Evolutionary conservation across 2,888 invertebrate species (phyloP), one percentile per base, ranked within the genome.

Genomic region (Caenorhabditis angaria): DNA sequence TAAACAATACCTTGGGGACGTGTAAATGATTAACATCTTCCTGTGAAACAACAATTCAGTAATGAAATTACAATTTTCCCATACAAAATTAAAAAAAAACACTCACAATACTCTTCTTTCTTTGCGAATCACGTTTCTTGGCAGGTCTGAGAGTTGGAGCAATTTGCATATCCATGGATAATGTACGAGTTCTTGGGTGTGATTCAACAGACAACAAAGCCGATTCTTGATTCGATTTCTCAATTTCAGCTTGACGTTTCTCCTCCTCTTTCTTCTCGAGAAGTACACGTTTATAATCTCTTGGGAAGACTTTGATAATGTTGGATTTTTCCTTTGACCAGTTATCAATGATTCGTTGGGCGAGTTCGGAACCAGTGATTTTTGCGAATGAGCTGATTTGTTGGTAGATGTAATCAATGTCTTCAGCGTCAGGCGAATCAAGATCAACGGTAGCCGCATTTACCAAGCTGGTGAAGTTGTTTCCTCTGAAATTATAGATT

Each of bases 221-320:
- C 58, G 62, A 48, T 32, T 72, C 74, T 48, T 70, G 71, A 24
- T 57, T 62, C 10, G 63, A 70, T 51, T 96, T 96, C 84, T 96
- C 96, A 76, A 91, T 90, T 51, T 80, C 77, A 51, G 76, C 76
- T 8, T 66, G 71, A 63, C 78, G 78, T 63, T 79, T 70, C 6
- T 72, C 64, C 55, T 59, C 80, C 53, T 74, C 81, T 71, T 87
- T 87, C 85, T 93, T 87, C 78, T 92, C 92, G 79, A 92, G 92
- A 25, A 99, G 89, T 0, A 93, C 97, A 76, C 93, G 91, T 87
- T 96, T 95, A 89, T 96, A 99, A 87, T 99, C 99, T 86, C 93
- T 93, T 0, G 99, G 97, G 91, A 97, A 97, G 56, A 97, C 94
- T 90, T 99, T 99, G 63, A 95, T 91, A 88, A 99, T 95, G 88